Evolutionary conservation across 2,113 vertebrate species (phyloP).

Genomic region (Parus major): DNA sequence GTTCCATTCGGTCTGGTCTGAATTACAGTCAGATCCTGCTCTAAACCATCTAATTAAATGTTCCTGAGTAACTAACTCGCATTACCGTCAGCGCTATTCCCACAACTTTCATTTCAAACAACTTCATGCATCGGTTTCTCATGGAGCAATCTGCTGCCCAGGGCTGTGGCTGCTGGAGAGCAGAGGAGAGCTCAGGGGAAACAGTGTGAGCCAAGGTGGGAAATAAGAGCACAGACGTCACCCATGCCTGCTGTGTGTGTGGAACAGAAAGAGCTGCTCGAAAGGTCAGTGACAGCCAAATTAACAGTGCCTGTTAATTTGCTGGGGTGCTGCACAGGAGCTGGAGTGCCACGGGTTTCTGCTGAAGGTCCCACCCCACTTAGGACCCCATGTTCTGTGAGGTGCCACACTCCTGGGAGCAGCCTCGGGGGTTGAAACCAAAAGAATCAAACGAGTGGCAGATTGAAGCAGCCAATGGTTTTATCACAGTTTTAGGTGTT

Average conservation of each 20-base stretch:
- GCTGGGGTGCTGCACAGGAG: neutral
- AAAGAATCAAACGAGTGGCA: neutral
- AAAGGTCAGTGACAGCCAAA: neutral
- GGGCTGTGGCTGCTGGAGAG: constrained; percentile 2
- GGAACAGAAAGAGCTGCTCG: neutral
- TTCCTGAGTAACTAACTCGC: neutral
- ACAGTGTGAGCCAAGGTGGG: neutral
- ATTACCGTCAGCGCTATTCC: neutral
- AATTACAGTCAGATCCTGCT: neutral
- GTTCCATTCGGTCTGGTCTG: neutral
- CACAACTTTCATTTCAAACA: constrained; percentile 3
- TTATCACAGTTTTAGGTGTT: neutral
- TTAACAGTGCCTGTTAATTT: neutral
- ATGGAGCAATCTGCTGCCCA: neutral
- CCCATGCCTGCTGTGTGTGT: neutral
- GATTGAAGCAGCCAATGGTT: neutral
- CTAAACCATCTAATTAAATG: neutral
- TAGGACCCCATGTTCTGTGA: rapidly evolving
- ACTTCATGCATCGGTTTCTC: neutral
- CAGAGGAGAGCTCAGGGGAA: neutral
- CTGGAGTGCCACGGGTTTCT: neutral
- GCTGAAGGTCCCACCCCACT: rapidly evolving
- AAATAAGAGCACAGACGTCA: neutral
- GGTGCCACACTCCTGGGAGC: neutral
- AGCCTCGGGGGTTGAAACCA: neutral